phyloP scores from a whole-genome alignment of 2,113 vertebrate species.

The Catharus minimus region DNA sequence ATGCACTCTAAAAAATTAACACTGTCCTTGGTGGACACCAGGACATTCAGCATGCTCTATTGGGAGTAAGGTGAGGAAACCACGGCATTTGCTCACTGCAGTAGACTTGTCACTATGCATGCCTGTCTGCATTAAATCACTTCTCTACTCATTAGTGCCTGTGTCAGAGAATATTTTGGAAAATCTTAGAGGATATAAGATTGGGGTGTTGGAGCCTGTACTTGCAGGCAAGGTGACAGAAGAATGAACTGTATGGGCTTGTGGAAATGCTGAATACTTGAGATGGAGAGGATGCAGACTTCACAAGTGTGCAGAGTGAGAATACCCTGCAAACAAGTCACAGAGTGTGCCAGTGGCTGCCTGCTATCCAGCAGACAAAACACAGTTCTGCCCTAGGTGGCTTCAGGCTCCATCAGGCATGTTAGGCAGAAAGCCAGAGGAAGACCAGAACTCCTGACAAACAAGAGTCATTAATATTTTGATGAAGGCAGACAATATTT shows the following conservation, averaged over 20 bases:
- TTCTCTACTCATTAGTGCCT: background rate
- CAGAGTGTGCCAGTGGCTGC: background rate
- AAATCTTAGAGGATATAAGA: background rate
- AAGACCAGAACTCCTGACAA: background rate
- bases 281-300: background rate
- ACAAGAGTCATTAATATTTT: background rate
- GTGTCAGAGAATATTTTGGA: background rate
- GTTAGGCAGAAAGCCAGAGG: background rate
- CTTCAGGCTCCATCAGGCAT: background rate
- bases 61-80: background rate
- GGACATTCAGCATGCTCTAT: background rate
- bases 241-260: background rate
- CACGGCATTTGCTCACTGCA: background rate
- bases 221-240: background rate
- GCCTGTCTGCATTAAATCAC: background rate
- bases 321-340: background rate
- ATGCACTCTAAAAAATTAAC: background rate
- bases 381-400: background rate
- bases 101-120: background rate
- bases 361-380: background rate
- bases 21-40: background rate
- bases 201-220: background rate
- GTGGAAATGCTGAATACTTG: background rate
- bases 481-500: background rate
- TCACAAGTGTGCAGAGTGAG: accelerated